phyloP scores from a whole-genome alignment of 2,113 vertebrate species.

The Tretioscincus oriximinensis region DNA sequence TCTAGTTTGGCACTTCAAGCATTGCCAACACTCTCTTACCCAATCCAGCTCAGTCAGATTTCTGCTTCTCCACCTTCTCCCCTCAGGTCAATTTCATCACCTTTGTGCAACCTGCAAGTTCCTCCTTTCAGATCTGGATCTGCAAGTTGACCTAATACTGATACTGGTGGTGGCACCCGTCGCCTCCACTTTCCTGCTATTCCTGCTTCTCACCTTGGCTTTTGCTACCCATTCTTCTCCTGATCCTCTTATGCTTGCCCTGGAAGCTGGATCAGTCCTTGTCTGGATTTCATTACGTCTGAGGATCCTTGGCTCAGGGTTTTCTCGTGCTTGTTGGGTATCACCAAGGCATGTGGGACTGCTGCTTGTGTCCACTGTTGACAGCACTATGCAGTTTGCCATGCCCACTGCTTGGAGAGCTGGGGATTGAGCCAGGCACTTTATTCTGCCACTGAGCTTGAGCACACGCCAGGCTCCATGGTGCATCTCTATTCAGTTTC shows the following conservation, averaged over 20 bases:
- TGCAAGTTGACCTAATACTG: not conserved
- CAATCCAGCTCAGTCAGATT: slow-evolving; percentile 3
- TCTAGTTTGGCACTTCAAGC: not conserved
- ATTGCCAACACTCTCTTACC: not conserved
- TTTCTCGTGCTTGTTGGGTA: not conserved
- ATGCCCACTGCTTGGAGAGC: no score
- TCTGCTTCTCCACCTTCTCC: slow-evolving; percentile 14
- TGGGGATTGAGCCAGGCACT: no score
- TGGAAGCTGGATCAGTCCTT: not conserved
- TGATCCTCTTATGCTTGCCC: slow-evolving; percentile 1
- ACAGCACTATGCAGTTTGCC: no score
- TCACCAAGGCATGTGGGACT: no score
- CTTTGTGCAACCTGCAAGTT: not conserved
- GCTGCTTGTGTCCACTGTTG: no score
- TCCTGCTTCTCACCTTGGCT: not conserved
- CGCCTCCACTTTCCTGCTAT: not conserved
- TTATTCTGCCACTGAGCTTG: no score
- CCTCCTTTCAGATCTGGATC: slow-evolving; percentile 7
- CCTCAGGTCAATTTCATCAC: slow-evolving; percentile 1
- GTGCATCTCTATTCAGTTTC: no score
- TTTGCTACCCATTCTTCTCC: not conserved
- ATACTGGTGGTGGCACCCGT: not conserved
- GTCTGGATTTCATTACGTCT: not conserved
- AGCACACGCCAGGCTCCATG: no score
- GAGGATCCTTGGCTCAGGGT: not conserved